phyloP scores from a whole-genome alignment of 2,113 vertebrate genomes.

The Polyodon spathula region DNA sequence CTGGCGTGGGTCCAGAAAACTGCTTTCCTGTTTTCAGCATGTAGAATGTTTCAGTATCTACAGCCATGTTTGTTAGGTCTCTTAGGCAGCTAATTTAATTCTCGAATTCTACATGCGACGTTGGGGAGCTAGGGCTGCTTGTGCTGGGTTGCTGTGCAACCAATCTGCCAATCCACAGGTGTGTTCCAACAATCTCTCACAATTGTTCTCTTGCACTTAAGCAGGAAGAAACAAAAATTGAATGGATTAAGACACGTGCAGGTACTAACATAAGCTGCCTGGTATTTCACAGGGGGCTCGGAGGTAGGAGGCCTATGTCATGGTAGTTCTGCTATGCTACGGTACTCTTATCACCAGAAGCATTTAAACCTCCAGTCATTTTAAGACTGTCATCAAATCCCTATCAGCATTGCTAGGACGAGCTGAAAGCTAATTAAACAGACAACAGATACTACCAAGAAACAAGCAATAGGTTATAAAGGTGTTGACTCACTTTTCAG shows the following conservation, averaged over 20 bases:
- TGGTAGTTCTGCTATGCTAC: conserved; percentile 5
- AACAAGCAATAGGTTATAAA: too few species aligned
- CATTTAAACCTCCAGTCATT: conserved; percentile 5
- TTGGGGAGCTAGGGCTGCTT: conserved; percentile 16
- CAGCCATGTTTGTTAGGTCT: conserved; percentile 23
- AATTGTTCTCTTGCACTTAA: conserved; percentile 42
- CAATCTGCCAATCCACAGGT: conserved; percentile 23
- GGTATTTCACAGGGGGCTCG: conserved; percentile 18
- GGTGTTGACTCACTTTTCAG: too few species aligned
- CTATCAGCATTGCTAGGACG: background rate
- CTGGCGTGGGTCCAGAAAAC: background rate
- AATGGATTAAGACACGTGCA: conserved; percentile 41
- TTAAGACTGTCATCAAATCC: conserved; percentile 4
- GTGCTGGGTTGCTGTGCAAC: conserved; percentile 8
- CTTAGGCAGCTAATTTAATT: conserved; percentile 25
- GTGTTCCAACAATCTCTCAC: conserved; percentile 29
- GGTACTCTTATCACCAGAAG: background rate
- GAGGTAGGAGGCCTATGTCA: conserved; percentile 18
- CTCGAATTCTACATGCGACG: conserved; percentile 28
- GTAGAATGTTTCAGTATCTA: background rate
- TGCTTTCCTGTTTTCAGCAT: conserved; percentile 9
- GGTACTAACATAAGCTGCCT: conserved; percentile 32
- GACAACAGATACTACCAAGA: too few species aligned
- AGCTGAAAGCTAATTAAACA: background rate
- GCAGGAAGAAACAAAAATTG: conserved; percentile 43